Evolutionary conservation across 2,797 vertebrate species (phyloP), one percentile per base, ranked within the genome.

Genomic region (Coilia nasus): DNA sequence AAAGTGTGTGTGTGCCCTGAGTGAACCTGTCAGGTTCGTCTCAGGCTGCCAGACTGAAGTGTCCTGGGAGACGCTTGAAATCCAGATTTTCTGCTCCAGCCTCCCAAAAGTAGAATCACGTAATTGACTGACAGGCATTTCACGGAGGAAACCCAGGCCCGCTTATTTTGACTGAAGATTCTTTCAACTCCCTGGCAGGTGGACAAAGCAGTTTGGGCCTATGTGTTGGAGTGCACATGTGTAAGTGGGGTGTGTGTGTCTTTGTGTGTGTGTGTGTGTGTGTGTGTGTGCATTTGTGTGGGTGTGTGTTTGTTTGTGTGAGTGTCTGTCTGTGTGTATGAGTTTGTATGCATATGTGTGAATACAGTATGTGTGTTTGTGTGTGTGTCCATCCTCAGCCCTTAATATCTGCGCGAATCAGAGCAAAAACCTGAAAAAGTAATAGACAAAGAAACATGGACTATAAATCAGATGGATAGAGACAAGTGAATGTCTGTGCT

Each of bases 121-220:
- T 80, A 50, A 86, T 56, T 82, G 83, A 57, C 56, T 1, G 57
- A 85, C 85, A 44, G 81, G 50, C 83, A 19, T 81, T 54, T 81
- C 67, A 71, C 84, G 86, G 84, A 80, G 81, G 41, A 62, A 85
- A 71, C 60, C 82, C 83, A 41, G 28, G 50, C 81, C 83, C 81
- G 75, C 83, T 82, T 82, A 67, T 83, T 81, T 85, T 46, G 67
- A 87, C 87, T 85, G 86, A 83, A 83, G 71, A 87, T 89, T 87
- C 86, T 50, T 85, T 88, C 54, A 88, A 88, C 89, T 90, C 88
- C 87, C 86, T 87, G 88, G 88, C 88, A 88, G 78, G 84, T 88
- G 83, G 23, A 81, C n/a, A 57, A 28, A 46, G 84, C 64, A 87
- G 81, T 64, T 86, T 81, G 87, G 71, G 50, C 50, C 0, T 50